Evolutionary conservation across 2,888 invertebrate species (phyloP).

Genomic region (Macrosoma leucophasiata): DNA sequence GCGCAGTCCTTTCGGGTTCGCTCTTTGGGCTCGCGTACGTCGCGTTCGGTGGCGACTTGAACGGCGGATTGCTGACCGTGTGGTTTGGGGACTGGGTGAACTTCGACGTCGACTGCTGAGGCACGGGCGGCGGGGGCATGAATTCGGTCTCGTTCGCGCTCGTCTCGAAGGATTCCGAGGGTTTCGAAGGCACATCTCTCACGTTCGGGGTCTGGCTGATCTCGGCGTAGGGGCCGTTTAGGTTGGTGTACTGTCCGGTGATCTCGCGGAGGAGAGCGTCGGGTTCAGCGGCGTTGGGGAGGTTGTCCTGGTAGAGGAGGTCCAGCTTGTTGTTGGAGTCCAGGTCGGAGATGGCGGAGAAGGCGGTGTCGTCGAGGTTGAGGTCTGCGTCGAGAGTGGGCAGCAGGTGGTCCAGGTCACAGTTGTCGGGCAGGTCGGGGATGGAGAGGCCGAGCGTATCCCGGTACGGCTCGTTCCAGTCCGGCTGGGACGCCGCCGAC

Average conservation of each 20-base stretch:
- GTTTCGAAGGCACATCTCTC: slow-evolving; percentile 38
- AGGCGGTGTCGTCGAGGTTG: slow-evolving; percentile 63
- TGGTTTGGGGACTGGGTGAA: slow-evolving; percentile 31
- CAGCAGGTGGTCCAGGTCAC: slow-evolving; percentile 80
- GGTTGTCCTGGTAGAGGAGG: slow-evolving; percentile 36
- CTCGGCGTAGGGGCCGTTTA: slow-evolving; percentile 43
- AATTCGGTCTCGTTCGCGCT: slow-evolving; percentile 35
- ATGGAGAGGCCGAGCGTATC: slow-evolving; percentile 54
- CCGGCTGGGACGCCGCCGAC: slow-evolving; percentile 46
- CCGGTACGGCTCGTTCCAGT: slow-evolving; percentile 70
- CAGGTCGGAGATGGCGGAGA: slow-evolving; percentile 56
- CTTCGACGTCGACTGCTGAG: slow-evolving; percentile 39
- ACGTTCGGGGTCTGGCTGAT: slow-evolving; percentile 26
- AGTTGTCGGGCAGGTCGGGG: slow-evolving; percentile 61
- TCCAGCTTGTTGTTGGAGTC: slow-evolving; percentile 61
- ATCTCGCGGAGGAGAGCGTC: slow-evolving; percentile 42
- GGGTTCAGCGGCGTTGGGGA: slow-evolving; percentile 29
- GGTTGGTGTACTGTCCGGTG: slow-evolving; percentile 38
- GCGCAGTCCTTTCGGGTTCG: too few species aligned
- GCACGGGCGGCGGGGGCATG: slow-evolving; percentile 58
- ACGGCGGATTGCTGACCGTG: slow-evolving; percentile 30
- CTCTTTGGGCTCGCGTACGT: slow-evolving; percentile 27
- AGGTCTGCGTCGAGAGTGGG: slow-evolving; percentile 78
- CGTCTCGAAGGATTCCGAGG: slow-evolving; percentile 26
- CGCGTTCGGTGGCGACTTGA: slow-evolving; percentile 41